Evolutionary conservation across 1,140 invertebrate genomes (phyloP).

Genomic region (Yoshiicerus persimilis): DNA sequence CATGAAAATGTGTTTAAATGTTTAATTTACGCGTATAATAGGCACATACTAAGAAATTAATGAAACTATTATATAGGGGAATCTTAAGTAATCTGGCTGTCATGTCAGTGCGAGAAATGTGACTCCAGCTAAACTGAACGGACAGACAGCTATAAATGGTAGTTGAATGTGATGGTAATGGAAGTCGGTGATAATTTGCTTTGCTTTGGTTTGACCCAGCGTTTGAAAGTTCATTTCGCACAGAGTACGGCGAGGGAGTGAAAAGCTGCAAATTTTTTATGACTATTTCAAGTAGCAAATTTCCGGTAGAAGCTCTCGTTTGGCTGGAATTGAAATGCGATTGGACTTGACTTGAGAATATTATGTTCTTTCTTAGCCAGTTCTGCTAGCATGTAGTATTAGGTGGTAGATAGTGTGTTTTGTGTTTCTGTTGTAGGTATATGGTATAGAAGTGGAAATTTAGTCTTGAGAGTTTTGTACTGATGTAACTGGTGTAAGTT

Average conservation of each 20-base stretch:
- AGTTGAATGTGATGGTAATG: not conserved
- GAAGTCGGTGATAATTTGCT: not conserved
- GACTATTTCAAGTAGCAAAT: not conserved
- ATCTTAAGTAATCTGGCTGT: not conserved
- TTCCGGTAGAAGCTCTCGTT: not conserved
- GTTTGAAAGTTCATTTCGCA: conserved; percentile 19
- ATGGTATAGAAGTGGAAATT: not conserved
- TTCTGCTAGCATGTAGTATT: not conserved
- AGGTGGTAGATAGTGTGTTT: not conserved
- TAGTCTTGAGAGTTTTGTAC: too few relatives aligned
- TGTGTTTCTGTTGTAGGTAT: not conserved
- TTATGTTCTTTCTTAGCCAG: not conserved
- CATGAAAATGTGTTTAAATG: not conserved
- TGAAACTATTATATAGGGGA: not conserved
- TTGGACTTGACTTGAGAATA: not conserved
- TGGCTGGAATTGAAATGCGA: not conserved
- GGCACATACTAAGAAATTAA: not conserved
- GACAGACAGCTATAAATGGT: not conserved
- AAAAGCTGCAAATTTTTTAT: not conserved
- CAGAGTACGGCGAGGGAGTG: not conserved
- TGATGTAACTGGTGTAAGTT: not conserved
- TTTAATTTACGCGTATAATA: not conserved
- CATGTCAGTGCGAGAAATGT: not conserved
- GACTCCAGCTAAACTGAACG: not conserved
- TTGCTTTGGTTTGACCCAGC: not conserved